A percentile compares a stretch with the other conserved stretches of the same genome.
These are phyloP conservation scores for Perdita meconis DNA, from an alignment of 2,888 invertebrate genomes.

Conservation along the genomic window DNA sequence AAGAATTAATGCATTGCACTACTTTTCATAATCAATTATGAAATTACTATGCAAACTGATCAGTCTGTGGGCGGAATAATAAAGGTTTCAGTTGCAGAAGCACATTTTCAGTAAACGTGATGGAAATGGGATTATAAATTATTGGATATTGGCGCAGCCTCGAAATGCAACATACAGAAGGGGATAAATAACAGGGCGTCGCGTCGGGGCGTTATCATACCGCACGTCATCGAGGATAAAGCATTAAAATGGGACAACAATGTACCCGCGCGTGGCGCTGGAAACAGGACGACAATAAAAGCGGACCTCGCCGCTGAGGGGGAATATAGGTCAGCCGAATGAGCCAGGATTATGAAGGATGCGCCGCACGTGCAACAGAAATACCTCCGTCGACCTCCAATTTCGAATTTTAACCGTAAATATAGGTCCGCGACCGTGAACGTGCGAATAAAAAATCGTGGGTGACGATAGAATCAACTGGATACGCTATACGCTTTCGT, in stretches of 20 bases:
- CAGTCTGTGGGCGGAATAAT: too few species aligned
- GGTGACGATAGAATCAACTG: too few species aligned
- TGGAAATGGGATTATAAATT: not conserved
- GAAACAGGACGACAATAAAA: constrained; percentile 38
- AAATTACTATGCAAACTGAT: too few species aligned
- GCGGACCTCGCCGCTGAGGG: constrained; percentile 11
- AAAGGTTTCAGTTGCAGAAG: too few species aligned
- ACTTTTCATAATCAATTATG: too few species aligned
- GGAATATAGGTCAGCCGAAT: constrained; percentile 57
- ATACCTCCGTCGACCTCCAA: constrained; percentile 5
- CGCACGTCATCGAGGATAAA: constrained; percentile 3
- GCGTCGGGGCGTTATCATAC: constrained; percentile 3
- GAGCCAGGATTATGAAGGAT: constrained; percentile 54
- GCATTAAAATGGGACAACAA: constrained; percentile 32
- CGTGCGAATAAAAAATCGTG: not conserved
- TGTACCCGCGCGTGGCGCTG: constrained; percentile 9
- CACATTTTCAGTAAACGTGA: not conserved
- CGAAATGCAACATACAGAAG: not conserved
- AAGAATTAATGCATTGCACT: too few species aligned
- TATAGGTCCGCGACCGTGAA: not conserved
- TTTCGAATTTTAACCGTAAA: not conserved
- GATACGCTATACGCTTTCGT: too few species aligned
- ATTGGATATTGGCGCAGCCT: not conserved
- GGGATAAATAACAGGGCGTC: not conserved
- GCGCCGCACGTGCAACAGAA: constrained; percentile 32